Evolutionary conservation across 2,797 vertebrate genomes (phyloP).

Genomic region (Urophycis tenuis): DNA sequence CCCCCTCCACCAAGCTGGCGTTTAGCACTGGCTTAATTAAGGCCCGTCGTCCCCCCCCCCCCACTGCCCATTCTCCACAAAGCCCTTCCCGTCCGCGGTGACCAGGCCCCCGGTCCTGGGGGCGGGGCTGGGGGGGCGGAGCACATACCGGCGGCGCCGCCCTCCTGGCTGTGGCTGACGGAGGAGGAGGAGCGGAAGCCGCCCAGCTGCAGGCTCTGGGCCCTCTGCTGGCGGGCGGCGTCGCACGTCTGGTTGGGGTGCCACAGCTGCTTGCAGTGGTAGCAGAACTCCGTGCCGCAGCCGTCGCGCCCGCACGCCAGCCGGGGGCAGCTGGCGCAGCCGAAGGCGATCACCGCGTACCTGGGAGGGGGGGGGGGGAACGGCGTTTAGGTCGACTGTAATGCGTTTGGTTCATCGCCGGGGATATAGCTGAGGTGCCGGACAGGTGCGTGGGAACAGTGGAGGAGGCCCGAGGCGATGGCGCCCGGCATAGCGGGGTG

Average conservation of each 20-base stretch:
- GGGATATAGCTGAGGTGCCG: no score
- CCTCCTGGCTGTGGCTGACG: conserved; percentile 95
- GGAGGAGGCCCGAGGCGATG: no score
- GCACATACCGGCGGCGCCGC: conserved; percentile 84
- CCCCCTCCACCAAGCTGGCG: neutral
- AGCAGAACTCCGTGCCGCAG: conserved; percentile 96
- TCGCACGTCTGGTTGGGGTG: conserved; percentile 99
- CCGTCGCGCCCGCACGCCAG: conserved; percentile 91
- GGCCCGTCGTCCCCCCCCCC: no score
- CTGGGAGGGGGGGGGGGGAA: conserved; percentile 69
- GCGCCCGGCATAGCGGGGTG: no score
- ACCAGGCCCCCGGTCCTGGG: no score
- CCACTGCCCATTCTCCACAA: no score
- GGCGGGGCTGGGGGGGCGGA: no score
- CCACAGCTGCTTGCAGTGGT: conserved; percentile 99
- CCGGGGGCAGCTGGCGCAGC: conserved; percentile 98
- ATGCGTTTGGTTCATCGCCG: no score
- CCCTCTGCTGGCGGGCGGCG: conserved; percentile 91
- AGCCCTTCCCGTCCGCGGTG: neutral
- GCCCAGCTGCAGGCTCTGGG: conserved; percentile 86
- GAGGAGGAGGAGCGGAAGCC: conserved; percentile 91
- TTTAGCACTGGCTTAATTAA: neutral
- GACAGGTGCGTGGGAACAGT: no score
- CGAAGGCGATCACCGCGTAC: conserved; percentile 96
- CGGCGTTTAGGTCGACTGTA: conserved; percentile 61